Base-by-base conservation (phyloP, 2,797 vertebrate species). In the Eulemur coronatus region DNA sequence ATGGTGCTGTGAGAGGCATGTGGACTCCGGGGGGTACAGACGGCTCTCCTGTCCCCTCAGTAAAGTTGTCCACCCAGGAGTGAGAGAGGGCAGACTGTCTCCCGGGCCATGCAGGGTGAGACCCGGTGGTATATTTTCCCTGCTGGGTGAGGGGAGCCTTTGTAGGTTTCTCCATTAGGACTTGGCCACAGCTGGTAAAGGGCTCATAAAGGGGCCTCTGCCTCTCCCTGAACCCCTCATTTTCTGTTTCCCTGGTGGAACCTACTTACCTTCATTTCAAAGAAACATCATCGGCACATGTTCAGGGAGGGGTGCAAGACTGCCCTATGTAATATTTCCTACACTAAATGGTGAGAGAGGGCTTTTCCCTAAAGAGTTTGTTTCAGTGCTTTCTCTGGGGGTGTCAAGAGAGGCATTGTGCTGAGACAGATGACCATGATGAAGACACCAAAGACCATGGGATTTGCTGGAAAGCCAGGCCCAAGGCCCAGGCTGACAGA, bases 1-100 rank as follows among this genome's bases (percentile, higher is more conserved):
- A 0, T 76, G 55, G 41, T 43, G 11, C 14, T 18, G 3, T 20
- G 50, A 26, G 17, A 69, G 5, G 18, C 0, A 0, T 3, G 2
- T 35, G 65, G 20, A 15, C 43, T 3, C 22, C 8, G 35, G 4
- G 3, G 7, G 18, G 33, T 17, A 7, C 38, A 63, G 4, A 13
- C 8, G n/a, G 48, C 38, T 24, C 15, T 52, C 67, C 50, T 2
- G 0, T 30, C 63, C 43, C 69, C 55, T 14, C 11, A 0, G 33
- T 76, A 28, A 65, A 24, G 4, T 18, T 84, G 43, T 22, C 28
- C 46, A 7, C 14, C 24, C 33, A 20, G 41, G 35, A 55, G 33
- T 46, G 59, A 80, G 73, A 63, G 55, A 33, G 6, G 28, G 4
- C 28, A 70, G 48, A 33, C 38, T 17, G 4, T 84, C 46, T 24